phyloP scores from a whole-genome alignment of 2,113 vertebrate genomes.

The Cyanoderma ruficeps region DNA sequence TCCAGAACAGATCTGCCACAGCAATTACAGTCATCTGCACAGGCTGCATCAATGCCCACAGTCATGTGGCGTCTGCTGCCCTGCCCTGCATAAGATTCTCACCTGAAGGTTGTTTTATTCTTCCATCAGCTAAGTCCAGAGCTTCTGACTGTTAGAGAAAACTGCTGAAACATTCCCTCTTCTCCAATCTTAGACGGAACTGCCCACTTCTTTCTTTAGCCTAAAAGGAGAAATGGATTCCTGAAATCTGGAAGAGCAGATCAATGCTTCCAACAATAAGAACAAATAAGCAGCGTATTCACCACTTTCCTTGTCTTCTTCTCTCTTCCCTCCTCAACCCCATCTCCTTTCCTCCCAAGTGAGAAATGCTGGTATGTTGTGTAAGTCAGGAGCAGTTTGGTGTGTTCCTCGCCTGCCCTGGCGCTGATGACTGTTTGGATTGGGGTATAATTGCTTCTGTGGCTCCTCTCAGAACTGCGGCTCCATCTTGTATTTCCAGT shows the following conservation, averaged over 20 bases:
- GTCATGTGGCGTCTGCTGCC: background rate
- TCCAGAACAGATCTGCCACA: background rate
- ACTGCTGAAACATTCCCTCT: background rate
- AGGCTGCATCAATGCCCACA: background rate
- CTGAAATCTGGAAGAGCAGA: background rate
- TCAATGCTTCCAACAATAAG: background rate
- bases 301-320: background rate
- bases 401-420: accelerated
- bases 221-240: background rate
- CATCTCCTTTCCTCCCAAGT: background rate
- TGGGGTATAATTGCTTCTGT: background rate
- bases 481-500: background rate
- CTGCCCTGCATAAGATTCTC: background rate
- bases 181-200: background rate
- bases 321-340: background rate
- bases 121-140: background rate
- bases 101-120: background rate
- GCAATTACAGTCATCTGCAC: background rate
- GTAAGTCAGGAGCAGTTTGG: background rate
- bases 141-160: background rate
- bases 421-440: background rate
- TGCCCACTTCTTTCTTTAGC: background rate
- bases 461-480: background rate
- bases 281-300: background rate
- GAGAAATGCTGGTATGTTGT: background rate